Percentiles rank a stretch among this genome's conserved stretches.
These are phyloP conservation scores for Ips typographus DNA, from an alignment of 1,140 invertebrate species.

Conservation along the genomic window DNA sequence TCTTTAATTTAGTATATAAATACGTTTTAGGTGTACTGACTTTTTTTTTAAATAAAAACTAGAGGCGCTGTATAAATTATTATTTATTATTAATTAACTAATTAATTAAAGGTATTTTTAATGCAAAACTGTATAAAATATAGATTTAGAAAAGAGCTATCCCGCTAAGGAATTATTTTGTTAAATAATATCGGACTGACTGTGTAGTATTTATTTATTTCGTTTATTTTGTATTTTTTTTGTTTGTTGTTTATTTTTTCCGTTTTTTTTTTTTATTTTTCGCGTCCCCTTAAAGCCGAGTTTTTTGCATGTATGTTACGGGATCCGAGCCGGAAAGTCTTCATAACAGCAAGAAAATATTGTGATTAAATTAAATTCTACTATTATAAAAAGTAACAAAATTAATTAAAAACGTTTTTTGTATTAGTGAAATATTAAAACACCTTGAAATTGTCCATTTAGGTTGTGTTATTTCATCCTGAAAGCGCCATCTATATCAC, in stretches of 20 bases:
- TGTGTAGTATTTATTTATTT: slow-evolving; percentile 34
- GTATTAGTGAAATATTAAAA: slow-evolving; percentile 51
- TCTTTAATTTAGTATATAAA: slow-evolving; percentile 15
- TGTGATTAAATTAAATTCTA: slow-evolving; percentile 50
- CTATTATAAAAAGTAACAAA: slow-evolving; percentile 47
- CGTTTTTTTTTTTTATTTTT: slow-evolving; percentile 25
- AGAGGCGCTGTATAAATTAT: too few species aligned
- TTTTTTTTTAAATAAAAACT: slow-evolving; percentile 8
- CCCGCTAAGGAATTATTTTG: slow-evolving; percentile 32
- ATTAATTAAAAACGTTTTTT: slow-evolving; percentile 48
- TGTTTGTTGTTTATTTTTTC: slow-evolving; percentile 20
- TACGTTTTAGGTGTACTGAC: neutral
- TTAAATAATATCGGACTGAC: slow-evolving; percentile 12
- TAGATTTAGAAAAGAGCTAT: slow-evolving; percentile 3
- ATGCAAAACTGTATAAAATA: neutral
- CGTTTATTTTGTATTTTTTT: slow-evolving; percentile 19
- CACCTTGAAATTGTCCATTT: slow-evolving; percentile 41
- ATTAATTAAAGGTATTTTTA: slow-evolving; percentile 1
- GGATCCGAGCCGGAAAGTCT: slow-evolving; percentile 46
- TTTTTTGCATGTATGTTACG: slow-evolving; percentile 42
- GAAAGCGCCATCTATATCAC: too few species aligned
- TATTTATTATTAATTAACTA: too few species aligned
- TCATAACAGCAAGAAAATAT: slow-evolving; percentile 48
- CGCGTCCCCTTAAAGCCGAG: slow-evolving; percentile 11
- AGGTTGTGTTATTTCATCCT: neutral